Evolutionary conservation across 2,888 invertebrate species (phyloP), one percentile per base, ranked within the genome.

Genomic region (Mellilla xanthometata): DNA sequence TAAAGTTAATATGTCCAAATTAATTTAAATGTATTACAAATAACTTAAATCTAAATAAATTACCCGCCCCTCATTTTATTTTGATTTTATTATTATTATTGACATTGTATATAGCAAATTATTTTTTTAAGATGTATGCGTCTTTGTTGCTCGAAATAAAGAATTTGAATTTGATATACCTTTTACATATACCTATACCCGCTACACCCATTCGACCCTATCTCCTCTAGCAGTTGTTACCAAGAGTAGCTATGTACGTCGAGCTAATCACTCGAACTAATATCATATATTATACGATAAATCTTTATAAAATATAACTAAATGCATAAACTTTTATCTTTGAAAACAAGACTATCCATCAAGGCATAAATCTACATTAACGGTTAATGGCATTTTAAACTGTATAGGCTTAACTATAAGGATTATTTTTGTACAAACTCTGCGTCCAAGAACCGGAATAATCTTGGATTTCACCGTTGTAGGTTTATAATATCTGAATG

Each of bases 281-380:
- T 2, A 24, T 24, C 4, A 8, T 24, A 24, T 24, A 7, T 19
- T 19, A 6, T 19, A n/a, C n/a, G 33, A 33, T 23, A 35, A 22
- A 28, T 29, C 12, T 23, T 12, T 12, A 30, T 23, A 12, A 30
- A 39, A 41, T 24, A 24, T n/a, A 24, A 24, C 24, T 8, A 24
- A 24, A 7, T 24, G 31, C 22, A 33, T 19, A 34, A 41, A 31
- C 15, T 24, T 48, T 63, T 63, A 66, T 69, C 67, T 56, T 56
- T 43, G 56, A 64, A 67, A 72, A 68, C 62, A 69, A 64, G 58
- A 60, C 58, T 46, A 69, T 69, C 64, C 60, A 68, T 69, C 68
- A 65, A 52, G 24, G 31, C 22, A 24, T 24, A 58, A 61, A 69
- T 72, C 65, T 58, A 42, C 26, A 47, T 42, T 30, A 13, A 4